Percentiles rank a stretch among this genome's conserved stretches.
Evolutionary conservation across 2,888 invertebrate genomes (phyloP).

Genomic region (Drosophila formosana): DNA sequence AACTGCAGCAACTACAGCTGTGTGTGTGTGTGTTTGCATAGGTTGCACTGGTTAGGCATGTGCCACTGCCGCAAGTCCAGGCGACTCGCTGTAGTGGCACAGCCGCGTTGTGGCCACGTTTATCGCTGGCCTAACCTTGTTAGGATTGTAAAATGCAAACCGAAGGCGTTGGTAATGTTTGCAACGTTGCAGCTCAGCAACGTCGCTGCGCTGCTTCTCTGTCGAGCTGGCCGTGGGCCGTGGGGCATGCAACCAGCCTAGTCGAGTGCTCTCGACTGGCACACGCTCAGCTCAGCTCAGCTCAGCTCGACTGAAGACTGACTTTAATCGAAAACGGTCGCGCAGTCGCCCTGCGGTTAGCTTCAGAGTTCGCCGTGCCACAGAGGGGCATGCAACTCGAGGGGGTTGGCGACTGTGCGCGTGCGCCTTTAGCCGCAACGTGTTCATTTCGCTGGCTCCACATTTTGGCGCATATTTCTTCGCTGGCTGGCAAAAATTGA

Average conservation of each 20-base stretch:
- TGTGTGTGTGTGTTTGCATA: conserved; percentile 68
- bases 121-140: conserved; percentile 81
- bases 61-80: conserved; percentile 65
- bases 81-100: conserved; percentile 14
- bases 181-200: conserved; percentile 19
- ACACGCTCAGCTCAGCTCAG: conserved; percentile 56
- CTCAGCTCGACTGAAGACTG: neutral
- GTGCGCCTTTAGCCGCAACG: conserved; percentile 68
- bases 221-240: neutral
- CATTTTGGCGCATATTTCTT: conserved; percentile 60
- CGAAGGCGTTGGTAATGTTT: conserved; percentile 71
- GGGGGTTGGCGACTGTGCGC: conserved; percentile 53
- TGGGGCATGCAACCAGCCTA: conserved; percentile 36
- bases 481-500: conserved; percentile 68
- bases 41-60: conserved; percentile 73
- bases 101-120: conserved; percentile 40
- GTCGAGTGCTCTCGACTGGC: conserved; percentile 58
- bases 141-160: conserved; percentile 81
- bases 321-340: conserved; percentile 72
- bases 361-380: conserved; percentile 59
- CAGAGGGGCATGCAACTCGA: conserved; percentile 44
- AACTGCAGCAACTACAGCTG: conserved; percentile 52
- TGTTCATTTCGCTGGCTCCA: conserved; percentile 70
- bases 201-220: conserved; percentile 11
- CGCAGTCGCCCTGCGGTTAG: conserved; percentile 83